Evolutionary conservation across 2,888 invertebrate species (phyloP).

Genomic region (Euproctis similis): DNA sequence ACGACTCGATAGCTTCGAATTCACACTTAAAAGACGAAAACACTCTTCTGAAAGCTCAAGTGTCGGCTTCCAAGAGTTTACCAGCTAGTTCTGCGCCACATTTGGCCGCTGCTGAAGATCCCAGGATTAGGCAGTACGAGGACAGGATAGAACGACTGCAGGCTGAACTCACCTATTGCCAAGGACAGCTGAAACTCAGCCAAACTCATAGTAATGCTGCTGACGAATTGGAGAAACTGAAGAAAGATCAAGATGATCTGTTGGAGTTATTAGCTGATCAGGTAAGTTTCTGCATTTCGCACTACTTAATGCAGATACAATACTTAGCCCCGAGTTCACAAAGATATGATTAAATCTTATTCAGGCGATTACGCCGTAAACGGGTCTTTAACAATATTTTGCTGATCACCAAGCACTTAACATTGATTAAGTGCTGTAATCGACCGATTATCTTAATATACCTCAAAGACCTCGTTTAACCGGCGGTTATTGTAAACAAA

Average conservation of each 20-base stretch:
- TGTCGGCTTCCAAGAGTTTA: slow-evolving; percentile 56
- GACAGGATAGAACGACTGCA: slow-evolving; percentile 28
- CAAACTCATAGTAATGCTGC: slow-evolving; percentile 23
- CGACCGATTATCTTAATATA: no score
- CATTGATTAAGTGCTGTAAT: no score
- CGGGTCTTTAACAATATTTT: no score
- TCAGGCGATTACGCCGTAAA: no score
- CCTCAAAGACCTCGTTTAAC: no score
- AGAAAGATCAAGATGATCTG: slow-evolving; percentile 95
- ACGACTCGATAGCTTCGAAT: slow-evolving; percentile 82
- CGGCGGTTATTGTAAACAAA: no score
- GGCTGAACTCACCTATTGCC: slow-evolving; percentile 29
- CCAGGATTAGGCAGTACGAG: slow-evolving; percentile 18
- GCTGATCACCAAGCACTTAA: no score
- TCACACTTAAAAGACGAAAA: slow-evolving; percentile 90
- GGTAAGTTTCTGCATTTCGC: no score
- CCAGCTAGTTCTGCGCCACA: slow-evolving; percentile 4
- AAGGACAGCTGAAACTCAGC: slow-evolving; percentile 23
- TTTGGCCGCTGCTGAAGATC: slow-evolving; percentile 7
- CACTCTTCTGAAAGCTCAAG: slow-evolving; percentile 85
- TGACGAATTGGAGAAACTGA: slow-evolving; percentile 78
- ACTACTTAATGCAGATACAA: no score
- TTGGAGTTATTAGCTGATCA: slow-evolving; percentile 93
- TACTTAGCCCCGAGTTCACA: no score
- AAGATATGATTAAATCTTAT: no score